Base-by-base conservation (phyloP, 2,888 invertebrate species). In the Drosophila subsilvestris region DNA sequence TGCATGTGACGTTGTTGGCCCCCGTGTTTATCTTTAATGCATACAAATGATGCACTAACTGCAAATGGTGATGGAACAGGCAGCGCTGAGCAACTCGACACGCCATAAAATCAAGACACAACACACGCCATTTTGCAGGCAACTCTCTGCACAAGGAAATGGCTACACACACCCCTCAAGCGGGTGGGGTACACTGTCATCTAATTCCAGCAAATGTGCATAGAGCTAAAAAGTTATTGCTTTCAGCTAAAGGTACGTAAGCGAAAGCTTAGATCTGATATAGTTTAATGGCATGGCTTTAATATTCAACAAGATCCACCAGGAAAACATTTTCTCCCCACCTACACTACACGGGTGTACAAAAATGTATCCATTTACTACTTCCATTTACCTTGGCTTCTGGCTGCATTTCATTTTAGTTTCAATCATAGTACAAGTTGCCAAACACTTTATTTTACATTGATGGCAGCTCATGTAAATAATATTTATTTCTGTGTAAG, bases 21-120 rank as follows among this genome's bases (percentile, higher is more conserved):
- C 32, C 50, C 17, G 54, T 47, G 72, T 68, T 74, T 75, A 73
- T 67, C 61, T 74, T 67, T 85, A 85, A 83, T 81, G 82, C 76
- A 80, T 78, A 86, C 83, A 86, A 88, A 83, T 83, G 88, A 75
- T 84, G 83, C 88, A 86, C 73, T 78, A 79, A 86, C 71, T 88
- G 74, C 81, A 76, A 86, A 78, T 83, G 88, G 68, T 74, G 63
- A 58, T 67, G 68, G 58, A 68, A 51, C 47, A 61, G 63, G 57
- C 42, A 50, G 61, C 56, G 25, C 7, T 2, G 27, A 47, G 50
- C 66, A 50, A 32, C 68, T 58, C 60, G 76, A 70, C 63, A 80
- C 53, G 70, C 58, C 77, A 82, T 82, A 88, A 86, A 79, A 88
- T 88, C 81, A 78, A 56, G 66, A 84, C 86, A 78, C 67, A 79